Evolutionary conservation across 2,888 invertebrate species (phyloP), one percentile per base, ranked within the genome.

Genomic region (Sinhomidia bicolor): DNA sequence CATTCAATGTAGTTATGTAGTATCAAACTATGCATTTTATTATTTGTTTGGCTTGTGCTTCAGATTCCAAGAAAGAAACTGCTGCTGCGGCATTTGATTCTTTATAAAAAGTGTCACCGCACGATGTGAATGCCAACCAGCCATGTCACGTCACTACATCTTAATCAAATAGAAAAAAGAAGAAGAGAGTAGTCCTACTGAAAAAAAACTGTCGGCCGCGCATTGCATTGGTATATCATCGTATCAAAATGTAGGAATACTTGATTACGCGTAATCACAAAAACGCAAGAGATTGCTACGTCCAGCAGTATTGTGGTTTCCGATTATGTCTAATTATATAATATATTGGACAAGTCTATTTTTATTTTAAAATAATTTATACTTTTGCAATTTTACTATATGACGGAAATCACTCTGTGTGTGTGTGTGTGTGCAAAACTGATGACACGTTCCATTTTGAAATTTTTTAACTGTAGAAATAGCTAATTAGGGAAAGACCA

Each of bases 101-200:
- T 89, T 89, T 89, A 88, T 81, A 85, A 71, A 89, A 85, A 89
- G 89, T 89, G 89, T 89, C 89, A 89, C 89, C 89, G 85, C 85
- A 85, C 89, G 71, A 84, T 74, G 85, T 81, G 76, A 85, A 51
- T 85, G 89, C 89, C 89, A 89, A 89, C 85, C 85, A 89, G 85
- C 79, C 89, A 89, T 89, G 89, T 85, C 89, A 85, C 80, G 80
- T 89, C 89, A 85, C 88, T 80, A 80, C 60, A 85, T 89, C 89
- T 89, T 89, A 89, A 89, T 89, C 89, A 89, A 89, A 89, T 74
- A 76, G 71, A 89, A 14, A 79, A 54, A 51, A n/a, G n/a, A n/a
- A n/a, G n/a, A n/a, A n/a, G n/a, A n/a, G n/a, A n/a, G n/a, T n/a
- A n/a, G 26, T 51, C 41, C 79, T 23, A 80, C 60, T 57, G 60